Evolutionary conservation across 2,797 vertebrate genomes (phyloP).

Genomic region (Hippopotamyrus pictus): DNA sequence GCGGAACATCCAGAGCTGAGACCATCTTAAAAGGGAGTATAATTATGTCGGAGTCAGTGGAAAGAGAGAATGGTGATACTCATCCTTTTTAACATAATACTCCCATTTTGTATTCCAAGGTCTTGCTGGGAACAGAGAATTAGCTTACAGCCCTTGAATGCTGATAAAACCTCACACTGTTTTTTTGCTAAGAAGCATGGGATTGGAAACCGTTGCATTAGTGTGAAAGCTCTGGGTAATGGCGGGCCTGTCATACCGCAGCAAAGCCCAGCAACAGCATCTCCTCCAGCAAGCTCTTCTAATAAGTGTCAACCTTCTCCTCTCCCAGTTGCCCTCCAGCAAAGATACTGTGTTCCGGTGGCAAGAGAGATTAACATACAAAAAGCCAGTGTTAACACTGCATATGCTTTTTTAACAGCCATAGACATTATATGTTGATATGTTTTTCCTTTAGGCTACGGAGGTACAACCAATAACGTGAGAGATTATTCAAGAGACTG

Average conservation of each 20-base stretch:
- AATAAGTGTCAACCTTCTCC: not conserved
- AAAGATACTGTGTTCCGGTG: not conserved
- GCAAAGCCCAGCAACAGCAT: not conserved
- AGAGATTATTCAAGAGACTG: conserved; percentile 18
- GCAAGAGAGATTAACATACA: not conserved
- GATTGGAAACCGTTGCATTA: conserved; percentile 16
- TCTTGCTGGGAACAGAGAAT: conserved; percentile 17
- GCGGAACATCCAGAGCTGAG: conserved; percentile 28
- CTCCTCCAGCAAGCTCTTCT: not conserved
- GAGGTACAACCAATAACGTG: conserved; percentile 17
- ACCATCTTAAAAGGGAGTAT: conserved; percentile 38
- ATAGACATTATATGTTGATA: conserved; percentile 21
- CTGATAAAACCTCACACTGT: conserved; percentile 28
- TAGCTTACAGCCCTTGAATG: conserved; percentile 26
- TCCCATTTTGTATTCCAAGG: conserved; percentile 31
- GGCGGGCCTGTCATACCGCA: not conserved
- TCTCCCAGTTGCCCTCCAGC: not conserved
- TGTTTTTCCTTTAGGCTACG: conserved; percentile 28
- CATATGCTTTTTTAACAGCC: not conserved
- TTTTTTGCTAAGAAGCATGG: conserved; percentile 4
- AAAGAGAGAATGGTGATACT: conserved; percentile 32
- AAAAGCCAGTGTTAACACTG: not conserved
- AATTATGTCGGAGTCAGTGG: conserved; percentile 39
- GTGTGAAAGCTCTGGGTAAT: conserved; percentile 16
- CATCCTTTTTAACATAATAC: conserved; percentile 41